Evolutionary conservation across 2,888 invertebrate species (phyloP).

Genomic region (Limenitis camilla): DNA sequence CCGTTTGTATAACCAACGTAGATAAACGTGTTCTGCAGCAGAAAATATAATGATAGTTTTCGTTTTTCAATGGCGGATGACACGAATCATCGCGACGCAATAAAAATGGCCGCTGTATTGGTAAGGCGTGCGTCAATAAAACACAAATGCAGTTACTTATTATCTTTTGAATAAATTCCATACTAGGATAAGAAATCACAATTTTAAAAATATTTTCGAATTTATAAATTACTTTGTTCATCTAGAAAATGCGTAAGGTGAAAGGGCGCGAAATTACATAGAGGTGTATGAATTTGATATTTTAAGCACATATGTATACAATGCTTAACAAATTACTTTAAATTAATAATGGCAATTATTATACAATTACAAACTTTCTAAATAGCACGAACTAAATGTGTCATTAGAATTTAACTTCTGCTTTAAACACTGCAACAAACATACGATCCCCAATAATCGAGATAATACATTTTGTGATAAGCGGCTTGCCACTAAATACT

Average conservation of each 20-base stretch:
- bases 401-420: background rate
- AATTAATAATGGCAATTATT: background rate
- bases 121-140: conserved; percentile 71
- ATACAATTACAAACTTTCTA: background rate
- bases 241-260: conserved; percentile 35
- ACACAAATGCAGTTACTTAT: conserved; percentile 40
- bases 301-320: conserved; percentile 4
- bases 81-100: conserved; percentile 74
- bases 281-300: conserved; percentile 26
- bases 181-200: background rate
- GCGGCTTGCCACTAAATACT: conserved; percentile 7
- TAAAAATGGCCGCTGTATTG: conserved; percentile 73
- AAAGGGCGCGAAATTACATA: conserved; percentile 72
- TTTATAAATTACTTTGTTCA: conserved; percentile 2
- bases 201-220: conserved; percentile 11
- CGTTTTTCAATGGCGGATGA: conserved; percentile 72
- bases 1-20: conserved; percentile 31
- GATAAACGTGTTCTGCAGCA: conserved; percentile 44
- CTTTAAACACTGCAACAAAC: background rate
- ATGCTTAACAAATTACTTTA: background rate
- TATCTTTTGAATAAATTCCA: background rate
- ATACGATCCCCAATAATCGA: conserved; percentile 3
- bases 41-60: conserved; percentile 48
- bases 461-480: conserved; percentile 8
- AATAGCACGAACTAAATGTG: background rate